phyloP scores from a whole-genome alignment of 2,797 vertebrate genomes.

The Propithecus deckenii region DNA sequence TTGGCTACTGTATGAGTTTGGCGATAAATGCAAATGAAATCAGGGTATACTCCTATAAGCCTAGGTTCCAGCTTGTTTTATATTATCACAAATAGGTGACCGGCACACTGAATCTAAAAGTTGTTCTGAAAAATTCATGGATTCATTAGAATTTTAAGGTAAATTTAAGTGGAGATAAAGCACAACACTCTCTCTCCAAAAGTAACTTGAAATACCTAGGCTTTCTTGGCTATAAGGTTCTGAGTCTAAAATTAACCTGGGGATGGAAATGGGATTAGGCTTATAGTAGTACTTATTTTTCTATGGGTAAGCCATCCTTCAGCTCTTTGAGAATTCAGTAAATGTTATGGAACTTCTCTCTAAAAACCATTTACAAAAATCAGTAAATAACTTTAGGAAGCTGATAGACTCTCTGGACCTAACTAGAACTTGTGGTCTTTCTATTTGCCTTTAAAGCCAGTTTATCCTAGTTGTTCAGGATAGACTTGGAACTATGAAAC shows the following conservation, averaged over 20 bases:
- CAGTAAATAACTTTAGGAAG: background rate
- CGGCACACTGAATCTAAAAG: background rate
- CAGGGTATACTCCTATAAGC: background rate
- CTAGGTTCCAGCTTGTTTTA: background rate
- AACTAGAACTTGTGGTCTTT: background rate
- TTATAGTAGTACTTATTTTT: background rate
- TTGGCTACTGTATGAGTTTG: background rate
- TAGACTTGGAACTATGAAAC: background rate
- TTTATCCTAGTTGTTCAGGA: background rate
- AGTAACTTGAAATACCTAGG: background rate
- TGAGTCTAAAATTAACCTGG: background rate
- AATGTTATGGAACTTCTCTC: background rate
- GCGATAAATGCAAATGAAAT: slow-evolving; percentile 33
- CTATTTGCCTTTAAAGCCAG: background rate
- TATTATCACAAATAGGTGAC: background rate
- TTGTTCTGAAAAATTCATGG: background rate
- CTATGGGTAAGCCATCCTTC: background rate
- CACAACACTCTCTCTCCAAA: background rate
- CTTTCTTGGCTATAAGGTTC: background rate
- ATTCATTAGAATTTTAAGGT: slow-evolving; percentile 40
- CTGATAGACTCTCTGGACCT: background rate
- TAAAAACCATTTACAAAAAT: background rate
- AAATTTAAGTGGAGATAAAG: slow-evolving; percentile 16
- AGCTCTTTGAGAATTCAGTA: slow-evolving; percentile 32
- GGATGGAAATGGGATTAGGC: background rate